Evolutionary conservation across 2,888 invertebrate genomes (phyloP).

Genomic region (Thumatha senex): DNA sequence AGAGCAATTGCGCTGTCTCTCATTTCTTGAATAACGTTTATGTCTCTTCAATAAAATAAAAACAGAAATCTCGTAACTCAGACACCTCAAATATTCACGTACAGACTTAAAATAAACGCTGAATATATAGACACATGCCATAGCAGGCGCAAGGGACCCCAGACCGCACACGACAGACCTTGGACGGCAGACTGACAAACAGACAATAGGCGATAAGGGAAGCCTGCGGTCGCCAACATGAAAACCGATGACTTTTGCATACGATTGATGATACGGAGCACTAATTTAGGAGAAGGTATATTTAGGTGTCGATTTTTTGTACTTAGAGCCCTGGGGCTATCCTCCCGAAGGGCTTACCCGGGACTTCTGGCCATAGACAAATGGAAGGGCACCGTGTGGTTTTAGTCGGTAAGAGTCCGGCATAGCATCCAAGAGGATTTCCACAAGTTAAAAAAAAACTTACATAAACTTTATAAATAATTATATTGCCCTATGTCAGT

Average conservation of each 20-base stretch:
- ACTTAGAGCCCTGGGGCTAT: no score
- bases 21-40: background rate
- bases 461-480: no score
- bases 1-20: background rate
- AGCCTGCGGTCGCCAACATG: constrained; percentile 60
- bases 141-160: constrained; percentile 32
- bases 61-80: constrained; percentile 5
- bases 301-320: background rate
- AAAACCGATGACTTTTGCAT: constrained; percentile 61
- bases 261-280: constrained; percentile 10
- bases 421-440: no score
- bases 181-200: constrained; percentile 45
- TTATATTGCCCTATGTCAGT: no score
- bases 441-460: no score
- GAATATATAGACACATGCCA: constrained; percentile 18
- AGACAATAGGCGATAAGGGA: constrained; percentile 72
- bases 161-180: constrained; percentile 57
- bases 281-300: constrained; percentile 3
- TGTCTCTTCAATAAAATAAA: background rate
- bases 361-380: no score
- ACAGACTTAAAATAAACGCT: constrained; percentile 12
- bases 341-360: no score
- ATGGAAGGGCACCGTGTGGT: no score
- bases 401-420: no score
- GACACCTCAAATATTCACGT: background rate